Evolutionary conservation across 2,797 vertebrate genomes (phyloP).

Genomic region (Pseudochromis fuscus): DNA sequence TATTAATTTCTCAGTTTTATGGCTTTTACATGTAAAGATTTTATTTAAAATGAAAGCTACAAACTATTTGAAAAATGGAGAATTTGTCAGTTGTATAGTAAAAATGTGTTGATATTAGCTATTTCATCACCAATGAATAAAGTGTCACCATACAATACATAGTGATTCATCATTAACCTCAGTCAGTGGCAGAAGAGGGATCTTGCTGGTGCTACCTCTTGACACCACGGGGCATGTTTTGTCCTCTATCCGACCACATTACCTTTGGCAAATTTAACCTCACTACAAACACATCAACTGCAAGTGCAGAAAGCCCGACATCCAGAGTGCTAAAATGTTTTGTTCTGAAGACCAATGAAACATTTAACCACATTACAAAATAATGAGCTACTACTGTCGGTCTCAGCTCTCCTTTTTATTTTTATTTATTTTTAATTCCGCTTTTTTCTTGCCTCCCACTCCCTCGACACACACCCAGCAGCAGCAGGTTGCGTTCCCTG

Average conservation of each 20-base stretch:
- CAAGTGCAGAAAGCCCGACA: not conserved
- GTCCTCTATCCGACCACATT: not conserved
- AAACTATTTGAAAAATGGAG: too few relatives aligned
- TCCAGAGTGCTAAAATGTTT: slow-evolving; percentile 4
- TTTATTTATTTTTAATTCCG: not conserved
- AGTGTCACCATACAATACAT: not conserved
- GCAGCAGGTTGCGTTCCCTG: slow-evolving; percentile 33
- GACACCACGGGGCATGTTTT: not conserved
- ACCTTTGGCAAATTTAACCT: not conserved
- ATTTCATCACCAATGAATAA: too few relatives aligned
- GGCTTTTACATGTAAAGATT: too few relatives aligned
- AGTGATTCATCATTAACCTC: slow-evolving; percentile 13
- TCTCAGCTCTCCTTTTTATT: not conserved
- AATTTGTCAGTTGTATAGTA: too few relatives aligned
- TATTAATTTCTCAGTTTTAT: too few relatives aligned
- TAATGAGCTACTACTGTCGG: slow-evolving; percentile 22
- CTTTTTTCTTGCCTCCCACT: too few relatives aligned
- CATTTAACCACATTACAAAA: slow-evolving; percentile 15
- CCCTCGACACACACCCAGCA: slow-evolving; percentile 4
- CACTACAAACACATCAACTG: not conserved
- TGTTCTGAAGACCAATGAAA: not conserved
- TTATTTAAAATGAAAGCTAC: too few relatives aligned
- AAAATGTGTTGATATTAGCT: too few relatives aligned
- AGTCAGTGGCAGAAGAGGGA: slow-evolving; percentile 2
- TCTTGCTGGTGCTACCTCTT: slow-evolving; percentile 5